A percentile compares a stretch with the other conserved stretches of the same genome.
phyloP scores from a whole-genome alignment of 2,797 vertebrate species.

The Okamejei kenojei region DNA sequence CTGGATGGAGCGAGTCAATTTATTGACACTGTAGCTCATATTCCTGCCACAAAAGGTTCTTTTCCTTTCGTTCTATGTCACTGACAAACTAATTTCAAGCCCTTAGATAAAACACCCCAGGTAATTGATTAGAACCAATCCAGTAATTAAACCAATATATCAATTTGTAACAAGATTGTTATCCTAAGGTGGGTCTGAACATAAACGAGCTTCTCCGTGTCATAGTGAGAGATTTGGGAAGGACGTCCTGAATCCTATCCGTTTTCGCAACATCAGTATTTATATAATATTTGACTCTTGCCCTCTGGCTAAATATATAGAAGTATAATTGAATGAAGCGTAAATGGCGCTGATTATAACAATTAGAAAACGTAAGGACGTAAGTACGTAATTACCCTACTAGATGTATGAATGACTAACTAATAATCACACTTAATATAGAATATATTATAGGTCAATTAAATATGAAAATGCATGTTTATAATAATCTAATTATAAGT shows the following conservation, averaged over 20 bases:
- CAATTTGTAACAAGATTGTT: conserved; percentile 33
- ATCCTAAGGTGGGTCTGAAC: background rate
- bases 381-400: background rate
- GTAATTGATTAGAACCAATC: conserved; percentile 39
- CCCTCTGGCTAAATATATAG: background rate
- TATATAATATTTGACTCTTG: background rate
- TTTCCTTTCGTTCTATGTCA: background rate
- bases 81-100: conserved; percentile 37
- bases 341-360: background rate
- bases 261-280: background rate
- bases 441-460: background rate
- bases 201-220: background rate
- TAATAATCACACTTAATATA: background rate
- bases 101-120: conserved; percentile 34
- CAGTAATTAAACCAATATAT: conserved; percentile 38
- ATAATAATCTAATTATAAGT: background rate
- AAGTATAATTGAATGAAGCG: background rate
- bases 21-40: conserved; percentile 7
- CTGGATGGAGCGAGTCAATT: conserved; percentile 30
- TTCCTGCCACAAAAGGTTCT: conserved; percentile 1
- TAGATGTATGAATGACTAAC: background rate
- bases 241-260: background rate
- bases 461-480: background rate
- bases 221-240: background rate
- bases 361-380: background rate